phyloP scores from a whole-genome alignment of 2,888 invertebrate genomes.

The Thyatira batis region DNA sequence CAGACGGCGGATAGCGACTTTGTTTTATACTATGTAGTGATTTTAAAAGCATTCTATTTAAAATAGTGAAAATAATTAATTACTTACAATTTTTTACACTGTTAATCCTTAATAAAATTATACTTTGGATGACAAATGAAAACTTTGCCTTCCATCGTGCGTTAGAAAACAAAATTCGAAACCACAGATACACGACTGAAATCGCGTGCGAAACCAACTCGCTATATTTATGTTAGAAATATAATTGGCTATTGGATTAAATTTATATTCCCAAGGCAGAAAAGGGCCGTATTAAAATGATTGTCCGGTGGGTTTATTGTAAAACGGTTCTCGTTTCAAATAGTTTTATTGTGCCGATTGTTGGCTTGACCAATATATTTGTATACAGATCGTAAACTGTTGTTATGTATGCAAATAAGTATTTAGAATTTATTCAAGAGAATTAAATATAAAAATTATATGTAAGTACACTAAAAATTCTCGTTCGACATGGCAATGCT shows the following conservation, averaged over 20 bases:
- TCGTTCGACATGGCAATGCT: too few relatives aligned
- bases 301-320: slow-evolving; percentile 8
- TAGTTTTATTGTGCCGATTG: neutral
- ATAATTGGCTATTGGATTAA: neutral
- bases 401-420: neutral
- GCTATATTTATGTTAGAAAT: neutral
- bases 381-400: slow-evolving; percentile 1
- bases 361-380: slow-evolving; percentile 5
- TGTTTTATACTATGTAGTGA: too few relatives aligned
- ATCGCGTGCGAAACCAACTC: neutral
- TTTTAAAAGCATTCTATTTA: too few relatives aligned
- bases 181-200: neutral
- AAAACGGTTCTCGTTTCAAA: slow-evolving; percentile 1
- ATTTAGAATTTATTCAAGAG: neutral
- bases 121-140: too few relatives aligned
- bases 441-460: neutral
- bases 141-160: neutral
- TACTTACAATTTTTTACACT: too few relatives aligned
- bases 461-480: neutral
- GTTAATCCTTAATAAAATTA: too few relatives aligned
- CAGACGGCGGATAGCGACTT: too few relatives aligned
- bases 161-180: neutral
- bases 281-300: slow-evolving; percentile 10
- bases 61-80: too few relatives aligned
- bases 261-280: slow-evolving; percentile 10